A percentile compares a stretch with the other conserved stretches of the same genome.
Evolutionary conservation across 2,113 vertebrate genomes (phyloP).

Genomic region (Melanerpes formicivorus): DNA sequence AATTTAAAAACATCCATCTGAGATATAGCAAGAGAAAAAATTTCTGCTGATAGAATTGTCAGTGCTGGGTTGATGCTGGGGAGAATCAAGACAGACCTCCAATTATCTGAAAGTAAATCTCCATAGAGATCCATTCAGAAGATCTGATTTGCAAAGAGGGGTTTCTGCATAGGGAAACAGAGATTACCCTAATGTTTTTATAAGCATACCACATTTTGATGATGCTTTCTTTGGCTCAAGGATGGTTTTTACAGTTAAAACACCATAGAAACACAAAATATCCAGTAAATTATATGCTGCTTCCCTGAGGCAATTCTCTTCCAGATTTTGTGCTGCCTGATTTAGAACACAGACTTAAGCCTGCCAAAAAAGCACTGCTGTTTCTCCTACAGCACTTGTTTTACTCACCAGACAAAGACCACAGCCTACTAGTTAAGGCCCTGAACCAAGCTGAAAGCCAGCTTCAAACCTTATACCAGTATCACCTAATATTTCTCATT

Average conservation of each 20-base stretch:
- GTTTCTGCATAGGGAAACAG: not conserved
- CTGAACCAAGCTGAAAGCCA: not conserved
- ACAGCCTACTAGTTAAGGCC: not conserved
- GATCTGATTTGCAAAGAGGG: not conserved
- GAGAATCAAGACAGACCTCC: not conserved
- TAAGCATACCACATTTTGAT: not conserved
- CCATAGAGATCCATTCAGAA: not conserved
- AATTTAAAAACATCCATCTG: not conserved
- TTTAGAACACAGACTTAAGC: not conserved
- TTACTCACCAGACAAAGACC: not conserved
- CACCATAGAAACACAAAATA: not conserved
- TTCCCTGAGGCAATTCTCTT: not conserved
- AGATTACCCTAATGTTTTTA: not conserved
- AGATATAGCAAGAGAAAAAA: not conserved
- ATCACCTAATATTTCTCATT: not conserved
- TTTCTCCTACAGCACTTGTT: not conserved
- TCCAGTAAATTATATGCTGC: not conserved
- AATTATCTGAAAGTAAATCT: not conserved
- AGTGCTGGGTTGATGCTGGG: not conserved
- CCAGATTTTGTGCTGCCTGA: not conserved
- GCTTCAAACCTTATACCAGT: not conserved
- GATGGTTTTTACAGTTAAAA: not conserved
- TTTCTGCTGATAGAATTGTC: rapidly evolving
- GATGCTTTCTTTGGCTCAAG: not conserved
- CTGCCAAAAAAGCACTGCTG: not conserved